phyloP scores from a whole-genome alignment of 1,140 invertebrate genomes.

The Metaphire vulgaris region DNA sequence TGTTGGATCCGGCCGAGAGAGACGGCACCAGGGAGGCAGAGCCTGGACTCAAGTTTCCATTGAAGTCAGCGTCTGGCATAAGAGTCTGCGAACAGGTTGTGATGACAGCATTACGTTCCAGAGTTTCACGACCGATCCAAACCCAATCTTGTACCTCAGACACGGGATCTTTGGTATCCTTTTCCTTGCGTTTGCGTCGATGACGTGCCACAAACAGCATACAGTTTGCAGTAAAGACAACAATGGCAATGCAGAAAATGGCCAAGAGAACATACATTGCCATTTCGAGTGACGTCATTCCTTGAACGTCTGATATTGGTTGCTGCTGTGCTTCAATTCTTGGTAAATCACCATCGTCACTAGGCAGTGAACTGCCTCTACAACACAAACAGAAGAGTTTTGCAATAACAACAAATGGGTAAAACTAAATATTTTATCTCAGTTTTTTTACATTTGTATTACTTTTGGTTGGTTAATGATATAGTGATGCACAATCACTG shows the following conservation, averaged over 20 bases:
- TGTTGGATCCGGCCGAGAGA: background rate
- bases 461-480: no score
- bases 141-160: conserved; percentile 71
- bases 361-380: no score
- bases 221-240: conserved; percentile 89
- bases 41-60: conserved; percentile 43
- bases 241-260: conserved; percentile 86
- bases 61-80: conserved; percentile 51
- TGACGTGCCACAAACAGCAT: conserved; percentile 77
- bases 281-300: conserved; percentile 77
- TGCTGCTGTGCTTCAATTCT: background rate
- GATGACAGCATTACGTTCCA: conserved; percentile 60
- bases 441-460: no score
- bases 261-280: conserved; percentile 90
- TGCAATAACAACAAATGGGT: no score
- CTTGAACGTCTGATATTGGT: background rate
- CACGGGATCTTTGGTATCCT: conserved; percentile 58
- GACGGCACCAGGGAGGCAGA: background rate
- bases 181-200: conserved; percentile 42
- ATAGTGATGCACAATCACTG: no score
- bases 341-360: background rate
- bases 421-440: no score
- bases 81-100: conserved; percentile 43
- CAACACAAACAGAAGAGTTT: no score
- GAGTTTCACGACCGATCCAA: conserved; percentile 85